Percentiles rank a stretch among this genome's conserved stretches.
Evolutionary conservation across 2,797 vertebrate genomes (phyloP).

Genomic region (Discoglossus pictus): DNA sequence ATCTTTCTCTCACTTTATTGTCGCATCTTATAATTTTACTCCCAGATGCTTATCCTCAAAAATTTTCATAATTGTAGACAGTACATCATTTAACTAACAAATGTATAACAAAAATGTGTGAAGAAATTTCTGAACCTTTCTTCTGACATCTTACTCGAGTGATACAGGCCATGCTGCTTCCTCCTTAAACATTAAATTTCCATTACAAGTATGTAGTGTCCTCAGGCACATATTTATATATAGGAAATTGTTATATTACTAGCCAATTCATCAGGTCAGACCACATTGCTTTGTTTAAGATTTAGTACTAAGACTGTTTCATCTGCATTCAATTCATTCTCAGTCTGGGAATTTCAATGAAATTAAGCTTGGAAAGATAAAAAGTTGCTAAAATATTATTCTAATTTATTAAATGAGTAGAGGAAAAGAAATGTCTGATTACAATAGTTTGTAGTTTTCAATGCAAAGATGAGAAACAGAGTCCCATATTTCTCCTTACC

Average conservation of each 20-base stretch:
- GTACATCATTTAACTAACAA: too few relatives aligned
- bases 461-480: conserved; percentile 11
- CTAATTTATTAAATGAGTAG: conserved; percentile 15
- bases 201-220: not conserved
- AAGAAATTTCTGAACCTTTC: too few relatives aligned
- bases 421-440: conserved; percentile 7
- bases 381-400: conserved; percentile 22
- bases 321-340: conserved; percentile 12
- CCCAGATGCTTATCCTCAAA: too few relatives aligned
- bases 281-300: not conserved
- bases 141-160: too few relatives aligned
- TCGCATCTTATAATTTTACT: too few relatives aligned
- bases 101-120: too few relatives aligned
- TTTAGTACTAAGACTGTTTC: conserved; percentile 12
- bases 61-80: too few relatives aligned
- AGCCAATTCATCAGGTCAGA: conserved; percentile 6
- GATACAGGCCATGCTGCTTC: not conserved
- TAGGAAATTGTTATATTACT: conserved; percentile 31
- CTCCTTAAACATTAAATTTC: not conserved
- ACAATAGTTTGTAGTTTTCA: not conserved
- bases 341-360: conserved; percentile 1
- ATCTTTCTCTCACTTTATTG: too few relatives aligned
- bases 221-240: conserved; percentile 22
- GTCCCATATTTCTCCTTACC: not conserved
- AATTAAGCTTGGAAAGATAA: not conserved